Percentiles rank a stretch among this genome's conserved stretches.
Evolutionary conservation across 92 coral and sea anemone species (phyloP).

Genomic region (Phenganax stokvisi): DNA sequence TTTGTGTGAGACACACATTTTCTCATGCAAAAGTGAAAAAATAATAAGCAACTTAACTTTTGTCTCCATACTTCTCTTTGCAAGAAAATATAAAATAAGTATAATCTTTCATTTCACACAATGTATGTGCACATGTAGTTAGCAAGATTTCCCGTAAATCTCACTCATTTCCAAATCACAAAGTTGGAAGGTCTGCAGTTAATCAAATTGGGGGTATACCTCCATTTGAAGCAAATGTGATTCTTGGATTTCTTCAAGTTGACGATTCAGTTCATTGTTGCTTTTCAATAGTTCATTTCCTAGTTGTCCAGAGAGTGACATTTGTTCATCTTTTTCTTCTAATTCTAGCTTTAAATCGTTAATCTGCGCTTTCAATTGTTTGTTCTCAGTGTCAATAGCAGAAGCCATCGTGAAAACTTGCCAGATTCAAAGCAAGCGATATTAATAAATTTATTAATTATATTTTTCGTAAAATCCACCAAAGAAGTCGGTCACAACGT

Average conservation of each 20-base stretch:
- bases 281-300: slow-evolving; percentile 76
- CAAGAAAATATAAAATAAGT: no score
- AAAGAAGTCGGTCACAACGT: neutral
- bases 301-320: slow-evolving; percentile 65
- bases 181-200: neutral
- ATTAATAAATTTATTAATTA: neutral
- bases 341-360: slow-evolving; percentile 51
- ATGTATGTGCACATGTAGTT: no score
- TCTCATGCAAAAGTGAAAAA: no score
- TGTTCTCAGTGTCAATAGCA: slow-evolving; percentile 51
- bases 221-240: slow-evolving; percentile 49
- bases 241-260: slow-evolving; percentile 63
- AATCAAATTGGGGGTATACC: slow-evolving; percentile 35
- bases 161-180: neutral
- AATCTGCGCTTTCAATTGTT: slow-evolving; percentile 48
- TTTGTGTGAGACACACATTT: no score
- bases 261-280: slow-evolving; percentile 67
- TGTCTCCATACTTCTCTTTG: no score
- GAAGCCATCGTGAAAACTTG: slow-evolving; percentile 12
- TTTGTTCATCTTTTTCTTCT: slow-evolving; percentile 36
- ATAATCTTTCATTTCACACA: no score
- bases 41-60: no score
- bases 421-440: neutral
- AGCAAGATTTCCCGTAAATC: no score
- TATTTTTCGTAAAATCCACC: neutral